Percentiles rank a stretch among this genome's conserved stretches.
These are phyloP conservation scores for Tridacna crocea DNA, from an alignment of 2,888 invertebrate genomes.

Conservation along the genomic window DNA sequence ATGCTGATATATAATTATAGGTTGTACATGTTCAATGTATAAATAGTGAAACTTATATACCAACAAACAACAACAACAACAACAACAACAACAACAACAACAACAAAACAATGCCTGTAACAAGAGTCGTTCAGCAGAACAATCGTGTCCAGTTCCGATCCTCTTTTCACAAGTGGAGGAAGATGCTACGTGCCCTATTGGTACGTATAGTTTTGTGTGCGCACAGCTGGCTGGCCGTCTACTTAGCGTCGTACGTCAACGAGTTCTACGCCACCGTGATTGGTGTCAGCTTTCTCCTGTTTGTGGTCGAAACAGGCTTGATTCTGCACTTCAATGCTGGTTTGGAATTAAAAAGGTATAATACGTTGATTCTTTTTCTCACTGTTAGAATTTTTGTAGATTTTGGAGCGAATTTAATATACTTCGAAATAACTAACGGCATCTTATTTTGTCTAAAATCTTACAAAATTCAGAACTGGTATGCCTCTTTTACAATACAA, in stretches of 20 bases:
- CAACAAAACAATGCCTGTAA: no score
- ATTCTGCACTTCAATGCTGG: constrained; percentile 52
- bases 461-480: no score
- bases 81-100: no score
- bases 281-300: constrained; percentile 29
- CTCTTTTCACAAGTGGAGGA: constrained; percentile 56
- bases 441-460: no score
- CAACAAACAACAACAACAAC: no score
- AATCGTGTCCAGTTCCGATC: constrained; percentile 46
- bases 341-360: constrained; percentile 46
- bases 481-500: no score
- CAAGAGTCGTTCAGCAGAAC: no score
- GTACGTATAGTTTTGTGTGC: constrained; percentile 35
- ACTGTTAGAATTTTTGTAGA: background rate
- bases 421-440: no score
- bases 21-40: no score
- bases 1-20: no score
- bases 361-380: background rate
- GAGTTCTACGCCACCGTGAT: constrained; percentile 32
- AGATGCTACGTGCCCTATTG: constrained; percentile 52
- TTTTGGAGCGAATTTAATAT: no score
- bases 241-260: constrained; percentile 11
- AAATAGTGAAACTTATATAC: no score
- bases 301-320: constrained; percentile 31
- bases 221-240: constrained; percentile 39